Conservation (phyloP, 2,113 vertebrate species). For the Chloebia gouldiae region DNA sequence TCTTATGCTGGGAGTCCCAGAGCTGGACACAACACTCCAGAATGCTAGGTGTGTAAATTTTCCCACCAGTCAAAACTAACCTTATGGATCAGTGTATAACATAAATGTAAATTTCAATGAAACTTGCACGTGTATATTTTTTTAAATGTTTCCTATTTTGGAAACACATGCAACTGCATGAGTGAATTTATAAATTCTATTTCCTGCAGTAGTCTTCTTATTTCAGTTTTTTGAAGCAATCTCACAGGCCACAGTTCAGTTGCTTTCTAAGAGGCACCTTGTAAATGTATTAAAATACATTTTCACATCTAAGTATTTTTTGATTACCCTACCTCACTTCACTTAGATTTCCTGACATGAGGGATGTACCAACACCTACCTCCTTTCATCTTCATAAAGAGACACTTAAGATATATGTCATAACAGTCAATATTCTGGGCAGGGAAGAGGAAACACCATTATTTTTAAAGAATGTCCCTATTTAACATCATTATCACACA, state of each 20-base stretch:
- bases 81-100: not conserved
- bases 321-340: constrained; percentile 31
- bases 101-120: not conserved
- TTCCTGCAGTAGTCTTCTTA: not conserved
- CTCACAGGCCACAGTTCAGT: not conserved
- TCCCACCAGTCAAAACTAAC: not conserved
- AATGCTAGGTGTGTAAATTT: not conserved
- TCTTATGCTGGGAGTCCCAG: rapidly evolving
- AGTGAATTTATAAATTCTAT: not conserved
- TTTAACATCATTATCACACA: constrained; percentile 48
- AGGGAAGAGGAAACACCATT: constrained; percentile 37
- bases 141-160: not conserved
- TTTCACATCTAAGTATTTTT: constrained; percentile 1
- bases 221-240: not conserved
- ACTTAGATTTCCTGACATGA: constrained; percentile 32
- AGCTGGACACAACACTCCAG: not conserved
- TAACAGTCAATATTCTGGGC: constrained; percentile 7
- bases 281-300: not conserved
- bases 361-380: constrained; percentile 27
- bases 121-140: not conserved
- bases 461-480: constrained; percentile 44
- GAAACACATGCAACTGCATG: not conserved
- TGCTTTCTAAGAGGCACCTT: not conserved
- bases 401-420: constrained; percentile 37
- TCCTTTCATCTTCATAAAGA: constrained; percentile 47